Percentiles rank a stretch among this genome's conserved stretches.
phyloP scores from a whole-genome alignment of 2,797 vertebrate species.

The Otus scops region DNA sequence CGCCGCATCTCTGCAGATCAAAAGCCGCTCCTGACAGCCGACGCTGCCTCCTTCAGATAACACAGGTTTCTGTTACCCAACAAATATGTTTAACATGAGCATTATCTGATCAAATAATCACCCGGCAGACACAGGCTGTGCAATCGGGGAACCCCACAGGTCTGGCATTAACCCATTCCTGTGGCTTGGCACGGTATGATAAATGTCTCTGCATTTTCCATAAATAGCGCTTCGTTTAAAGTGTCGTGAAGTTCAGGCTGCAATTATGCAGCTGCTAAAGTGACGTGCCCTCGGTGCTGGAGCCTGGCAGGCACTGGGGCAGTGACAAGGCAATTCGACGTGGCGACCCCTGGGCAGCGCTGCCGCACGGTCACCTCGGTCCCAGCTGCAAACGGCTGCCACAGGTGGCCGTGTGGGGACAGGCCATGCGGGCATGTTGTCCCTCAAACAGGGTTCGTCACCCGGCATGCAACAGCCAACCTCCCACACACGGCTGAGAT shows the following conservation, averaged over 20 bases:
- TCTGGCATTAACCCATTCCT: neutral
- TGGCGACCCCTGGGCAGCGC: accelerated
- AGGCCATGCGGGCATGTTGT: too few relatives aligned
- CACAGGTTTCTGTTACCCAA: neutral
- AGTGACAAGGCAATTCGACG: accelerated
- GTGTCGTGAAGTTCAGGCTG: neutral
- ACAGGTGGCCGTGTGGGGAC: too few relatives aligned
- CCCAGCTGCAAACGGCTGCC: too few relatives aligned
- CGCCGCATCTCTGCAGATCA: neutral
- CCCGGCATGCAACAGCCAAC: too few relatives aligned
- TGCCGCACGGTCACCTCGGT: too few relatives aligned
- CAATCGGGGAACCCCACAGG: accelerated
- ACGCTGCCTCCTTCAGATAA: neutral
- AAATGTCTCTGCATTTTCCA: accelerated
- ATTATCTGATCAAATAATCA: neutral
- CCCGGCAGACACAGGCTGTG: accelerated
- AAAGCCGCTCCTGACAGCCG: neutral
- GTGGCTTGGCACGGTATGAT: accelerated
- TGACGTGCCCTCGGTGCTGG: accelerated
- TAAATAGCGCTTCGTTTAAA: accelerated
- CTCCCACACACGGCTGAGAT: too few relatives aligned
- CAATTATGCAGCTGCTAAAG: neutral
- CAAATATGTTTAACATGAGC: neutral
- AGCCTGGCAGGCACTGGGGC: neutral
- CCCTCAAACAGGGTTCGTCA: too few relatives aligned